Base-by-base conservation (phyloP, 1,140 invertebrate species). In the Philaenus spumarius region DNA sequence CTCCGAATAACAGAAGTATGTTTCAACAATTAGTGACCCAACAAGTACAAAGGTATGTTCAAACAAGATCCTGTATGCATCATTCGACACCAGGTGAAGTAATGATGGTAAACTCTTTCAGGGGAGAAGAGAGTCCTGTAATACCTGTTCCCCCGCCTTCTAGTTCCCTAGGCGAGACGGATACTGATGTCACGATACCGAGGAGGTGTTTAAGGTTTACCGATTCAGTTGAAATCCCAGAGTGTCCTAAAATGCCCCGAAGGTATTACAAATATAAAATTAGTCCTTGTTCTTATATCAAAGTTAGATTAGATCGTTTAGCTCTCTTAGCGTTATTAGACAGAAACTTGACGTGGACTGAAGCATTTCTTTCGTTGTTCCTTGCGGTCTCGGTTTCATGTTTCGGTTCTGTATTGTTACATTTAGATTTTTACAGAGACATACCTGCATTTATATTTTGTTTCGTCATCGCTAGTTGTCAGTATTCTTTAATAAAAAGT, bases 401-500 rank as follows among this genome's bases (percentile, higher is more conserved):
- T 42, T 73, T 98, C 39, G 94, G 95, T 0, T 83, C 92, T 0
- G 72, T 88, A 39, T 78, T 98, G 14, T 77, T 99, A 1, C 84
- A 89, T 65, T 78, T 85, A 34, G 84, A 87, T 24, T 90, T 96
- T 69, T 98, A 95, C 74, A 83, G 85, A 64, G 96, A 99, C 71
- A 81, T 98, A 35, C 89, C 85, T 64, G 88, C 95, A 4, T 93
- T 98, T 73, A 77, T 97, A 60, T 95, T 99, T 71, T 98, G 95
- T 75, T 93, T 97, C 65, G 90, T 98, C 20, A 94, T 98, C 43
- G 95, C 95, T 11, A 87, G 93, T 9, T 96, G 93, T 71, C 95
- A 99, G 71, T 99, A 99, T 73, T 98, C 95, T 1, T 75, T 99
- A 46, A 76, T 99, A 14, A 99, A 99, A 76, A 97, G 94, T 73